Evolutionary conservation across 2,888 invertebrate species (phyloP).

Genomic region (Pardosa pseudoannulata): DNA sequence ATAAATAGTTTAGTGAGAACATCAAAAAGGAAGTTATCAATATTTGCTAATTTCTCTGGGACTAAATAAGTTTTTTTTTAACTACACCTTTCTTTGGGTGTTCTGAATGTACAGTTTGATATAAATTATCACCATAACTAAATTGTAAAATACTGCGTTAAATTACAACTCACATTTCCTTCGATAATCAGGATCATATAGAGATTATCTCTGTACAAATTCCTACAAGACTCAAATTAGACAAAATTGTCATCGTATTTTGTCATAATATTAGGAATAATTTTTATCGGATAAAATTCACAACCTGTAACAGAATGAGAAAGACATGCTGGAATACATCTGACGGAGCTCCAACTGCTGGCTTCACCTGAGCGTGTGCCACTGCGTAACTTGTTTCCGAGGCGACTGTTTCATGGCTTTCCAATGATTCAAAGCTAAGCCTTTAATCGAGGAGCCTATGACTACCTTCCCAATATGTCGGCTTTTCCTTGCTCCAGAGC

Average conservation of each 20-base stretch:
- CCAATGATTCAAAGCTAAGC: conserved; percentile 71
- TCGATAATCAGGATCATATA: too few relatives aligned
- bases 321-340: background rate
- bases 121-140: too few relatives aligned
- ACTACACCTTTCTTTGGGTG: background rate
- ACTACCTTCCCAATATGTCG: conserved; percentile 73
- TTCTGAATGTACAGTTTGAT: too few relatives aligned
- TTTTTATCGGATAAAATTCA: background rate
- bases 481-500: conserved; percentile 47
- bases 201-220: too few relatives aligned
- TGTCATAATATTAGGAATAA: background rate
- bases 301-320: background rate
- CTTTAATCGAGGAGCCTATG: conserved; percentile 67
- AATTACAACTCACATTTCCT: too few relatives aligned
- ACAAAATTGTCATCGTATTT: background rate
- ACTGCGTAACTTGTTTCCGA: conserved; percentile 72
- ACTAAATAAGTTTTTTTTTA: background rate
- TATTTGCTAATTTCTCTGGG: background rate
- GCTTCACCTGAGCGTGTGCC: conserved; percentile 71
- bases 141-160: too few relatives aligned
- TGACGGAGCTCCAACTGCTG: background rate
- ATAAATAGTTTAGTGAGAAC: background rate
- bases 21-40: background rate
- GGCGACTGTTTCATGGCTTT: conserved; percentile 73
- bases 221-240: background rate